Evolutionary conservation across 2,797 vertebrate genomes (phyloP).

Genomic region (Tinamus major): DNA sequence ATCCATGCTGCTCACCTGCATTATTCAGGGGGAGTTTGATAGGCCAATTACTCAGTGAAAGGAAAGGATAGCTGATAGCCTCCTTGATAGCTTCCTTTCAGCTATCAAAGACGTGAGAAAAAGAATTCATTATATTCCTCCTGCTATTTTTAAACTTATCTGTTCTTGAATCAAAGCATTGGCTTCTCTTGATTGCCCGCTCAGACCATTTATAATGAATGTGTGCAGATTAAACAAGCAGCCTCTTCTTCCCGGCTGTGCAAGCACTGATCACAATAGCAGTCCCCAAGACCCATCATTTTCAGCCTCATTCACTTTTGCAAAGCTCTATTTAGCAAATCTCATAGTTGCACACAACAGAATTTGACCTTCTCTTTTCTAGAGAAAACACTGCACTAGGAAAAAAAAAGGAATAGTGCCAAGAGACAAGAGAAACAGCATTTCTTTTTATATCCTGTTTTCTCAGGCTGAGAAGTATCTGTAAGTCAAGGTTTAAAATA

Average conservation of each 20-base stretch:
- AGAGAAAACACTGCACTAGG: not conserved
- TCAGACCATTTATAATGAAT: constrained; percentile 5
- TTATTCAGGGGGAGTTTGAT: constrained; percentile 10
- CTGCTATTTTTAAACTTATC: constrained; percentile 10
- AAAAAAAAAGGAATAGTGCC: not conserved
- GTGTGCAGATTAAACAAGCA: not conserved
- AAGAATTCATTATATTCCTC: constrained; percentile 2
- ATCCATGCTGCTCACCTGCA: not conserved
- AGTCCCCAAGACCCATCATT: not conserved
- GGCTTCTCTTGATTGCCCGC: not conserved
- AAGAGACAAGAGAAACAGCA: not conserved
- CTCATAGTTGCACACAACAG: not conserved
- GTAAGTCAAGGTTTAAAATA: not conserved
- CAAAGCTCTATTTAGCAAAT: not conserved
- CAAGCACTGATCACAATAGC: not conserved
- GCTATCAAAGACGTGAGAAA: not conserved
- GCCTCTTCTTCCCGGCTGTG: not conserved
- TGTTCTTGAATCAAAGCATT: not conserved
- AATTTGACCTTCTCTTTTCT: not conserved
- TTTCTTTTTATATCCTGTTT: not conserved
- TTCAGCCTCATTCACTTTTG: not conserved
- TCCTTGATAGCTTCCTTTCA: not conserved
- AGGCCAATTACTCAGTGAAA: not conserved
- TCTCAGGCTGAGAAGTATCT: not conserved
- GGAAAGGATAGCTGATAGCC: not conserved